phyloP scores from a whole-genome alignment of 2,797 vertebrate species.

The Falco biarmicus region DNA sequence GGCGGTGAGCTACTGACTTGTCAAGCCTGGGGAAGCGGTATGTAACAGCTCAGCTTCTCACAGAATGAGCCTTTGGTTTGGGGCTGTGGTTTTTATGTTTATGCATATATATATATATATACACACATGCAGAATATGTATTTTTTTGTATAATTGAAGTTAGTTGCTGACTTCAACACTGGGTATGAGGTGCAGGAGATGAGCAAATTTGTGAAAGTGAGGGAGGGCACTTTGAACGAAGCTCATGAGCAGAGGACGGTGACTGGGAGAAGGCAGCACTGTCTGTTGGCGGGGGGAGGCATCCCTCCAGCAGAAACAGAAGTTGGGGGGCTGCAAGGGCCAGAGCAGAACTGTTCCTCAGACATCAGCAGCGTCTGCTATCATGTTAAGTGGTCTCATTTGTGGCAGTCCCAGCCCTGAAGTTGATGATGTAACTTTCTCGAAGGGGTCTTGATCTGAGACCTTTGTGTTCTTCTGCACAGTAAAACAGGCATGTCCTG shows the following conservation, averaged over 20 bases:
- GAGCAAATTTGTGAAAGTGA: not conserved
- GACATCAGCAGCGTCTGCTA: not conserved
- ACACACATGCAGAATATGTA: not conserved
- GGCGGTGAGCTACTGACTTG: slow-evolving; percentile 39
- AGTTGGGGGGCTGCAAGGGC: not conserved
- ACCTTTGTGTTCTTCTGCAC: not conserved
- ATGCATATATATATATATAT: not conserved
- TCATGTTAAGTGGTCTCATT: not conserved
- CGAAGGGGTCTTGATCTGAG: not conserved
- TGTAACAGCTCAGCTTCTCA: slow-evolving; percentile 47
- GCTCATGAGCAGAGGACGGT: not conserved
- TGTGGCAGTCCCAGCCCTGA: not conserved
- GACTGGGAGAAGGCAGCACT: not conserved
- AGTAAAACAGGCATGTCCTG: not conserved
- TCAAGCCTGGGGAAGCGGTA: slow-evolving; percentile 56
- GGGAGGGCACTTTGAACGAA: not conserved
- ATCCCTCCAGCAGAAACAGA: not conserved
- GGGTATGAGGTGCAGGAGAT: not conserved
- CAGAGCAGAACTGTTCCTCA: not conserved
- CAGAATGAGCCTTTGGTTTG: slow-evolving; percentile 30
- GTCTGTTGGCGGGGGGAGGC: not conserved
- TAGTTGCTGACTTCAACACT: not conserved
- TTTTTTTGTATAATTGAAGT: slow-evolving; percentile 14
- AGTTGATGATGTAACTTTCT: not conserved
- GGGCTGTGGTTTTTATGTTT: slow-evolving; percentile 30